phyloP scores from a whole-genome alignment of 2,113 vertebrate genomes.

The Ia io region DNA sequence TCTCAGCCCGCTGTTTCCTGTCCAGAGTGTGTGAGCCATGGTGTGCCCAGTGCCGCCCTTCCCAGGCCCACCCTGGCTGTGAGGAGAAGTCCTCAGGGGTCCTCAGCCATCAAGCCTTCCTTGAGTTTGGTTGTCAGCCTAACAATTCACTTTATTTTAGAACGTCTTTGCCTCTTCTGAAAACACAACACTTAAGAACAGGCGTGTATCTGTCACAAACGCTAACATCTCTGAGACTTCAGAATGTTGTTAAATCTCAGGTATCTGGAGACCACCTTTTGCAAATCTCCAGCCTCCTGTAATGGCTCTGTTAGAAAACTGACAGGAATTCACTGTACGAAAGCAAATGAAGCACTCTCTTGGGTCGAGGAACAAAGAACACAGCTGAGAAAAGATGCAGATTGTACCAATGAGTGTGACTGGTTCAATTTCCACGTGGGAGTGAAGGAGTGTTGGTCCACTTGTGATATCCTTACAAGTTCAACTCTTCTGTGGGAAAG shows the following conservation, averaged over 20 bases:
- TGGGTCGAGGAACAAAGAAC: not conserved
- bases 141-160: not conserved
- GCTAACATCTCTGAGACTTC: not conserved
- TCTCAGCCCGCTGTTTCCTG: not conserved
- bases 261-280: not conserved
- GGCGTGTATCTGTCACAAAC: not conserved
- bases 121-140: not conserved
- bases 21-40: not conserved
- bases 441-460: not conserved
- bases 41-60: not conserved
- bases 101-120: not conserved
- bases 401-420: not conserved
- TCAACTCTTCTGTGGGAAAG: not conserved
- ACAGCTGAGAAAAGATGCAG: not conserved
- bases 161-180: constrained; percentile 2
- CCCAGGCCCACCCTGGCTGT: not conserved
- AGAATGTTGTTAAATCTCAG: not conserved
- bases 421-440: not conserved
- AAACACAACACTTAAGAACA: not conserved
- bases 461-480: not conserved
- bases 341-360: not conserved
- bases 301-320: not conserved
- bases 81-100: not conserved
- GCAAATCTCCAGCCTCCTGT: not conserved
- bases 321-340: not conserved